phyloP scores from a whole-genome alignment of 2,888 invertebrate species.

The Nesidiocoris tenuis region DNA sequence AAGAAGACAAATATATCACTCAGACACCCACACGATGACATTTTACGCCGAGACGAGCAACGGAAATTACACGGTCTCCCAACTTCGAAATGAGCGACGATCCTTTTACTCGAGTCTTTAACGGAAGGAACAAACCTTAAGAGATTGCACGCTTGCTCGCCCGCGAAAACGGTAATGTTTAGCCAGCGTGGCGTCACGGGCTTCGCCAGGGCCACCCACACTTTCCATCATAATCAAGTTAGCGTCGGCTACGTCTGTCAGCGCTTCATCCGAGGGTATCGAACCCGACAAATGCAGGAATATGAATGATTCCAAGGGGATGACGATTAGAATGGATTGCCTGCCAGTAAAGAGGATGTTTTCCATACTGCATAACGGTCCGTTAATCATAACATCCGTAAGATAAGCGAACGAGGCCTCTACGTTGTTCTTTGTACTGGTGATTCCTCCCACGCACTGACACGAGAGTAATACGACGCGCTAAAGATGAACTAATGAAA shows the following conservation, averaged over 20 bases:
- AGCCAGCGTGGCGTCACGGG: constrained; percentile 24
- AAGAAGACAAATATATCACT: not conserved
- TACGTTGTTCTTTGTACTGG: not conserved
- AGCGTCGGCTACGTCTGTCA: constrained; percentile 2
- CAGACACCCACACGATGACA: not conserved
- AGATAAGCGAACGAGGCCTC: not conserved
- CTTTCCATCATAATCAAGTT: constrained; percentile 31
- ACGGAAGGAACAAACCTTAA: constrained; percentile 18
- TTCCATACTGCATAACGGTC: not conserved
- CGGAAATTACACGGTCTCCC: constrained; percentile 14
- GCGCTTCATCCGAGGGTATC: constrained; percentile 6
- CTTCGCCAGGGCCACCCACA: constrained; percentile 34
- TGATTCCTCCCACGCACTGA: not conserved
- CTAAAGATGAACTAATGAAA: not conserved
- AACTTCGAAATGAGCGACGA: constrained; percentile 30
- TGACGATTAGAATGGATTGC: not conserved
- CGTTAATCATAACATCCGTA: not conserved
- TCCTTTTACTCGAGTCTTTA: constrained; percentile 24
- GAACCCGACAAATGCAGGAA: constrained; percentile 2
- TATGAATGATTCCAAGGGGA: not conserved
- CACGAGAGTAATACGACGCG: not conserved
- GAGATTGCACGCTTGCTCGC: constrained; percentile 37
- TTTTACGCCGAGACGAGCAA: not conserved
- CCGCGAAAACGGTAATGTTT: constrained; percentile 42
- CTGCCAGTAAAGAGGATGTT: not conserved